Percentiles rank a stretch among this genome's conserved stretches.
phyloP scores from a whole-genome alignment of 2,888 invertebrate species.

The Chydorus sphaericus region DNA sequence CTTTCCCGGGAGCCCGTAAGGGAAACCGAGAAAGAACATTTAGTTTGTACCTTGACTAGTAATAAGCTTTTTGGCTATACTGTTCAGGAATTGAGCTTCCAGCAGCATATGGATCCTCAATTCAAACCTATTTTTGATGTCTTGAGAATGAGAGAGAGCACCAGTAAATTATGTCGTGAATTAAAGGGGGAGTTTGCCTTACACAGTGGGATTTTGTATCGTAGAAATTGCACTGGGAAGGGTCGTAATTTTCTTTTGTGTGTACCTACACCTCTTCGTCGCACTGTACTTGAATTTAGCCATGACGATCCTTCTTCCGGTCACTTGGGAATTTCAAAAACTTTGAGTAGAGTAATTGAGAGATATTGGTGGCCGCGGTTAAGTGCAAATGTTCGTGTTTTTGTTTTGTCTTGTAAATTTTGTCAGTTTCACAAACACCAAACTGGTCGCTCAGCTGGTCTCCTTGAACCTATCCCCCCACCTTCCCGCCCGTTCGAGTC shows the following conservation, averaged over 20 bases:
- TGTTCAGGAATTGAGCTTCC: background rate
- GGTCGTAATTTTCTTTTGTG: constrained; percentile 1
- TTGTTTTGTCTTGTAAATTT: background rate
- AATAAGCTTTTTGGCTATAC: background rate
- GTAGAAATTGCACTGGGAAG: background rate
- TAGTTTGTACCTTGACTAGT: background rate
- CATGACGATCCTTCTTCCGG: background rate
- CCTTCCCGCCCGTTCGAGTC: background rate
- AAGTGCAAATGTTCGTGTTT: background rate
- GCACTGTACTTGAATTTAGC: background rate
- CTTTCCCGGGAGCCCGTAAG: constrained; percentile 12
- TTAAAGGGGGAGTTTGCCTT: background rate
- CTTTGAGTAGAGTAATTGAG: background rate
- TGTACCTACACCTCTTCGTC: background rate
- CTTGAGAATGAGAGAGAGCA: background rate
- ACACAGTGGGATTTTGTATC: background rate
- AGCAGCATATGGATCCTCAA: constrained; percentile 1
- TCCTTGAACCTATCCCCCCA: constrained; percentile 4
- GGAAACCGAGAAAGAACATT: background rate
- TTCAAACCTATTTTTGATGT: background rate
- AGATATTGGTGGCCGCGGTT: constrained; percentile 5
- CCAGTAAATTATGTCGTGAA: background rate
- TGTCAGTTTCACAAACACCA: background rate
- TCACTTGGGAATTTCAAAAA: background rate
- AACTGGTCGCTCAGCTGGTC: background rate